Conservation (phyloP, 2,888 invertebrate species). For the Tetragonisca angustula region DNA sequence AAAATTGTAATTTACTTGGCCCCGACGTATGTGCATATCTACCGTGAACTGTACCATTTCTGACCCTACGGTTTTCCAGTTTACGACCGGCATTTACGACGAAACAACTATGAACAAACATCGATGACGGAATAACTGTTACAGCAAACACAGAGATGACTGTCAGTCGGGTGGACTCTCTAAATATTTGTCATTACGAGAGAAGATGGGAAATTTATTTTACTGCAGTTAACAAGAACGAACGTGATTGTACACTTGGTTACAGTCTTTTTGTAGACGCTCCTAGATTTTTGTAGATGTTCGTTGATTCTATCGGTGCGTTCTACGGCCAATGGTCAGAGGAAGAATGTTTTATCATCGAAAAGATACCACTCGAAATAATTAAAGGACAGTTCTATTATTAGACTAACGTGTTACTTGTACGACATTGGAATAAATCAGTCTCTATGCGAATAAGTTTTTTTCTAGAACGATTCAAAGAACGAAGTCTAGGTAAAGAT, state of each 20-base stretch:
- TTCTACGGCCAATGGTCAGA: neutral
- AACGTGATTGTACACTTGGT: neutral
- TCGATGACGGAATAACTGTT: neutral
- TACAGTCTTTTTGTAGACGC: neutral
- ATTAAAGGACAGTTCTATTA: neutral
- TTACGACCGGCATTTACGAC: neutral
- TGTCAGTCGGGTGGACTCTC: neutral
- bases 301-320: neutral
- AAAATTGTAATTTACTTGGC: slow-evolving; percentile 23
- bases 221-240: neutral
- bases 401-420: no score
- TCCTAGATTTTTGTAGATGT: neutral
- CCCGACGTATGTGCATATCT: neutral
- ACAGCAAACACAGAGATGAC: neutral
- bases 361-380: neutral
- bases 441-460: no score
- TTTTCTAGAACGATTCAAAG: no score
- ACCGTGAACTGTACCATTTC: neutral
- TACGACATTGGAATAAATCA: no score
- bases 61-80: neutral
- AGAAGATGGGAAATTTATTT: neutral
- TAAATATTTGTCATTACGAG: neutral
- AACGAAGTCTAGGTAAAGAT: no score
- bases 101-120: neutral
- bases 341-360: neutral